phyloP scores from a whole-genome alignment of 2,113 vertebrate species.

The Heteronetta atricapilla region DNA sequence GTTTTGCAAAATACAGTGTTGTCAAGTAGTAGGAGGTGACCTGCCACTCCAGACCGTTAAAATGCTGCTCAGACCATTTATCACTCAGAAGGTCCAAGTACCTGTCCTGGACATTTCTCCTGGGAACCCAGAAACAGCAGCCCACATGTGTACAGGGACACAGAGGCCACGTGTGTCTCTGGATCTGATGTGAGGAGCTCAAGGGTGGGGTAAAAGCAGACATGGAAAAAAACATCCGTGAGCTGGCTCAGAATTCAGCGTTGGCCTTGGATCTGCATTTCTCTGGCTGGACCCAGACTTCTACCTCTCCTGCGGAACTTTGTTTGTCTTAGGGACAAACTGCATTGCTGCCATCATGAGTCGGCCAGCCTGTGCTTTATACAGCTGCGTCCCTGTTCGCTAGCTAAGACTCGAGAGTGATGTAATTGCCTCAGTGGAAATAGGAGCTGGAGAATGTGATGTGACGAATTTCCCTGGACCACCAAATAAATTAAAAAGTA shows the following conservation, averaged over 20 bases:
- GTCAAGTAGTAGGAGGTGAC: not conserved
- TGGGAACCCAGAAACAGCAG: not conserved
- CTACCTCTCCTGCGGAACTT: not conserved
- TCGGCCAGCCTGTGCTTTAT: not conserved
- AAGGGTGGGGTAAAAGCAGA: not conserved
- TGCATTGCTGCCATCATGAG: not conserved
- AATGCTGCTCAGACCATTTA: not conserved
- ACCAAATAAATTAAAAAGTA: constrained; percentile 56
- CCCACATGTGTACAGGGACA: not conserved
- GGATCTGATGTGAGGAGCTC: not conserved
- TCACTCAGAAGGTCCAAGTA: not conserved
- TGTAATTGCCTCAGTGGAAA: constrained; percentile 29
- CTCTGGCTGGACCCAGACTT: not conserved
- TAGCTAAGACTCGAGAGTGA: not conserved
- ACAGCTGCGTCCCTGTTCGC: constrained; percentile 13
- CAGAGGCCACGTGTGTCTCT: not conserved
- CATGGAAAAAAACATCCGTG: not conserved
- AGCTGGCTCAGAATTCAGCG: not conserved
- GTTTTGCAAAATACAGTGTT: not conserved
- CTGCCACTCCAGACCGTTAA: not conserved
- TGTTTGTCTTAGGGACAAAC: constrained; percentile 32
- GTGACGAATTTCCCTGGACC: constrained; percentile 2
- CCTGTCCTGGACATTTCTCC: not conserved
- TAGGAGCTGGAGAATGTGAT: constrained; percentile 47
- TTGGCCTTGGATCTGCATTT: constrained; percentile 9